Evolutionary conservation across 2,888 invertebrate species (phyloP).

Genomic region (Chromoteleia sp.): DNA sequence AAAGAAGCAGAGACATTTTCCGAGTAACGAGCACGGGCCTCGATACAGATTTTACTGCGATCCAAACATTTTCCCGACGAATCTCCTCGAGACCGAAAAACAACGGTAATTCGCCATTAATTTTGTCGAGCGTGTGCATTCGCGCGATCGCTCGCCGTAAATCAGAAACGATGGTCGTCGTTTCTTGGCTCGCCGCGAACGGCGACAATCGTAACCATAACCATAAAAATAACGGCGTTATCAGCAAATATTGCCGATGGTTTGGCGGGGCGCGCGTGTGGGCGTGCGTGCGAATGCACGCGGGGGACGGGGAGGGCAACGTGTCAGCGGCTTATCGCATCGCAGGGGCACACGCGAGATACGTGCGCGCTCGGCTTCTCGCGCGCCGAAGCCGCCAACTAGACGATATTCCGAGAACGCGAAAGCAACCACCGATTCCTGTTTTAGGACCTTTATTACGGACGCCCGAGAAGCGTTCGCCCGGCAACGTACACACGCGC

Average conservation of each 20-base stretch:
- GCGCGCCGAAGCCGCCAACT: conserved; percentile 43
- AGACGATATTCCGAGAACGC: conserved; percentile 69
- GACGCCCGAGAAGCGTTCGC: conserved; percentile 44
- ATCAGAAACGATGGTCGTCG: conserved; percentile 16
- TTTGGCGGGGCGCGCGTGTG: background rate
- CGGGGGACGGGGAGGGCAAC: conserved; percentile 22
- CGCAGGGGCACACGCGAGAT: conserved; percentile 32
- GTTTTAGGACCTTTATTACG: conserved; percentile 71
- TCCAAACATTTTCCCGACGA: background rate
- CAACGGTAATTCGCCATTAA: background rate
- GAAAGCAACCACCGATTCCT: conserved; percentile 70
- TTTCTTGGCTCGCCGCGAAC: background rate
- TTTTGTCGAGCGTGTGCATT: background rate
- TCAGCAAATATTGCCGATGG: conserved; percentile 35
- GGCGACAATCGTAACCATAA: conserved; percentile 5
- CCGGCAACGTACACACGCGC: conserved; percentile 40
- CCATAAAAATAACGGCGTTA: conserved; percentile 47
- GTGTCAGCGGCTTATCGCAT: conserved; percentile 52
- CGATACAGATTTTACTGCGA: too few species aligned
- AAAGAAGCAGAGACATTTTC: too few species aligned
- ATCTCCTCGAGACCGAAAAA: too few species aligned
- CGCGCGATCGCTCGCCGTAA: conserved; percentile 8
- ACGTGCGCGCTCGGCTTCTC: conserved; percentile 12
- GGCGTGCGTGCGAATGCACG: background rate
- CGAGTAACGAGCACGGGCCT: too few species aligned